Evolutionary conservation across 1,140 invertebrate species (phyloP).

Genomic region (Frieseomelitta varia): DNA sequence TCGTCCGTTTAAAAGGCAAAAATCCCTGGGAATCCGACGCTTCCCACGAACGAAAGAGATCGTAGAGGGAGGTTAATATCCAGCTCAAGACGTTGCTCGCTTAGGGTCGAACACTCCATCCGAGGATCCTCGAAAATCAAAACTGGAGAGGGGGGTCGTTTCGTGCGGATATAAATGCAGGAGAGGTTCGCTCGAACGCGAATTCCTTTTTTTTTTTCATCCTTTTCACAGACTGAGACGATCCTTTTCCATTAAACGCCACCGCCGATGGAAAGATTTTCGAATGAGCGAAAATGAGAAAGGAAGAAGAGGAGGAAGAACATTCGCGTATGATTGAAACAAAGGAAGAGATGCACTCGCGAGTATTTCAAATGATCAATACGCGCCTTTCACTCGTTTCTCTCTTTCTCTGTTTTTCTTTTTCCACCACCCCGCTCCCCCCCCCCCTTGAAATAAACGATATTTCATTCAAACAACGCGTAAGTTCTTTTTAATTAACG

Average conservation of each 20-base stretch:
- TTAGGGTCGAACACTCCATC: conserved; percentile 30
- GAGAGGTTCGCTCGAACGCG: background rate
- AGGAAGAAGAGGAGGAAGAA: background rate
- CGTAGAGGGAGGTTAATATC: conserved; percentile 23
- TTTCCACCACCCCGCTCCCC: no score
- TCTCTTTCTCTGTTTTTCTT: no score
- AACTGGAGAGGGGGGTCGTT: background rate
- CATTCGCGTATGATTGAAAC: background rate
- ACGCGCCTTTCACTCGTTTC: no score
- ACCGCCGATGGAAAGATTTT: background rate
- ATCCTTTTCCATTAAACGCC: background rate
- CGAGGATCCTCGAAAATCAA: conserved; percentile 44
- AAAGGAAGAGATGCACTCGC: background rate
- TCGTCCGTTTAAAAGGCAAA: background rate
- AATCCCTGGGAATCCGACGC: conserved; percentile 3
- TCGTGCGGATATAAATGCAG: background rate
- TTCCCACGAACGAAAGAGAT: background rate
- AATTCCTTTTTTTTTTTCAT: background rate
- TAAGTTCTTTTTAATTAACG: no score
- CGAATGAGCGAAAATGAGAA: background rate
- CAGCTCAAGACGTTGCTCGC: conserved; percentile 41
- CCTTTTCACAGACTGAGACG: background rate
- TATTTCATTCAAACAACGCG: no score
- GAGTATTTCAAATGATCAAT: background rate
- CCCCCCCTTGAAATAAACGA: no score